phyloP scores from a whole-genome alignment of 1,140 invertebrate genomes.

The Drosophila fuyamai region DNA sequence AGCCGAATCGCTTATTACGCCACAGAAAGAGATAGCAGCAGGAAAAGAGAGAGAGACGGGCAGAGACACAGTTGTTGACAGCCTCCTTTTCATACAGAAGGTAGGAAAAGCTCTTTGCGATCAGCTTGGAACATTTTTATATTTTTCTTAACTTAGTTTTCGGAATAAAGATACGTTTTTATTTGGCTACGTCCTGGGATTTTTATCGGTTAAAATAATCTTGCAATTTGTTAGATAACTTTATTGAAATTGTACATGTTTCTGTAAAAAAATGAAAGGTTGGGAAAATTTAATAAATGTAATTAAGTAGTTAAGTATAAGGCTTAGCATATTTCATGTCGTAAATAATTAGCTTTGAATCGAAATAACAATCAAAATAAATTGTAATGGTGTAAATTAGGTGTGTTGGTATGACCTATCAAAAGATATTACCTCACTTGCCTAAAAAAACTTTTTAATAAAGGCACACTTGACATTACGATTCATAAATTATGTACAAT shows the following conservation, averaged over 20 bases:
- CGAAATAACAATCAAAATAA: too few species aligned
- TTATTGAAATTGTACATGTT: constrained; percentile 15
- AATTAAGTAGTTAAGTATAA: too few species aligned
- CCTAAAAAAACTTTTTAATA: not conserved
- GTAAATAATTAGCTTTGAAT: too few species aligned
- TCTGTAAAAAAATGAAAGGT: not conserved
- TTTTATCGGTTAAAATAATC: constrained; percentile 24
- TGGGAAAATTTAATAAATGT: too few species aligned
- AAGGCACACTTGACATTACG: not conserved
- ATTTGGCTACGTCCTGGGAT: not conserved
- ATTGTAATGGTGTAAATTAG: too few species aligned
- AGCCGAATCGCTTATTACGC: constrained; percentile 72
- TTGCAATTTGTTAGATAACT: constrained; percentile 4
- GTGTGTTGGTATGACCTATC: too few species aligned
- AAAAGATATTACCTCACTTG: too few species aligned
- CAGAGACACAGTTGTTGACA: constrained; percentile 50
- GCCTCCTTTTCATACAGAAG: constrained; percentile 7
- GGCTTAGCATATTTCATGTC: too few species aligned
- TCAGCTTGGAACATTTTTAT: constrained; percentile 1
- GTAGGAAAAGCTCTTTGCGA: not conserved
- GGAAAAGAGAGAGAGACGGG: constrained; percentile 4
- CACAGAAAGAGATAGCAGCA: constrained; percentile 31
- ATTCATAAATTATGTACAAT: not conserved
- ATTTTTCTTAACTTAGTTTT: not conserved
- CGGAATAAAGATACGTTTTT: constrained; percentile 18